Evolutionary conservation across 2,113 vertebrate genomes (phyloP).

Genomic region (Colistium nudipinnis): DNA sequence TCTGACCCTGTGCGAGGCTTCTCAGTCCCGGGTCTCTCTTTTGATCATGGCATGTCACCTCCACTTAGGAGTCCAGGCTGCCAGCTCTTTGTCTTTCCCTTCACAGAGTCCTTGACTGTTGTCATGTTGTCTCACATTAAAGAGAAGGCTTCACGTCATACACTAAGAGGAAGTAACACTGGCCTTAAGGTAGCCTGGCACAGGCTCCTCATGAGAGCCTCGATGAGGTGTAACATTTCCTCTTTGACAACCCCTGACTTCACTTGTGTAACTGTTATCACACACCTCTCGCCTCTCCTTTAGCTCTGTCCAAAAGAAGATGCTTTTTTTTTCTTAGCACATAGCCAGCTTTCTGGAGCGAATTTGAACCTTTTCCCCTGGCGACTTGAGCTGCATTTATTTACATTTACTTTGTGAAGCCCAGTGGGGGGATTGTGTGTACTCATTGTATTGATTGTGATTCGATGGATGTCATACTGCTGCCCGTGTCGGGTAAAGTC

Average conservation of each 20-base stretch:
- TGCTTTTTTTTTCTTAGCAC: not conserved
- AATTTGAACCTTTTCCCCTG: conserved; percentile 54
- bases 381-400: conserved; percentile 30
- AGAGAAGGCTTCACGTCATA: conserved; percentile 33
- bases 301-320: conserved; percentile 2
- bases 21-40: conserved; percentile 18
- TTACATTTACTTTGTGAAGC: conserved; percentile 21
- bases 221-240: conserved; percentile 30
- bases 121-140: conserved; percentile 62
- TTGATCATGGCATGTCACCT: conserved; percentile 57
- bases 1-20: conserved; percentile 21
- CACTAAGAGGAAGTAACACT: conserved; percentile 60
- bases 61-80: conserved; percentile 38
- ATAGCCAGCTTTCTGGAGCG: conserved; percentile 46
- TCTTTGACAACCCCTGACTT: conserved; percentile 10
- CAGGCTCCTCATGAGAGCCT: not conserved
- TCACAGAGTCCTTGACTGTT: conserved; percentile 34
- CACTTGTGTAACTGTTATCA: conserved; percentile 39
- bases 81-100: conserved; percentile 42
- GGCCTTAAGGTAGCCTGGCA: conserved; percentile 50
- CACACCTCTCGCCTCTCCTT: conserved; percentile 33
- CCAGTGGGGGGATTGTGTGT: conserved; percentile 29
- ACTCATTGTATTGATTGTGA: conserved; percentile 53
- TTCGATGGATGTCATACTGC: conserved; percentile 46
- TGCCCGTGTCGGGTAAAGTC: conserved; percentile 29